Evolutionary conservation across 2,888 invertebrate species (phyloP), one percentile per base, ranked within the genome.

Genomic region (Tachina grossa): DNA sequence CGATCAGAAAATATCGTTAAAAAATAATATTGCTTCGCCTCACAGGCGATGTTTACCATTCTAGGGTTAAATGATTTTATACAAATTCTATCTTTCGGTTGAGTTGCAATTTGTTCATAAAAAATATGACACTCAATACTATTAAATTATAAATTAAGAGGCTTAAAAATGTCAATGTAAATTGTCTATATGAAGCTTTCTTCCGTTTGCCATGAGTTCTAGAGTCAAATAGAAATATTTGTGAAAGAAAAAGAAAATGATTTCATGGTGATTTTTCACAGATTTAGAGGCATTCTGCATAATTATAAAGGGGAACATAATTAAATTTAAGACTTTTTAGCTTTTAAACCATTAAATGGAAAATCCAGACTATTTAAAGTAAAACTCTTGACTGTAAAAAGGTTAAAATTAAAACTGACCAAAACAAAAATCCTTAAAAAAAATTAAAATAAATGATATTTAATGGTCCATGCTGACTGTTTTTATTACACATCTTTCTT

Each of bases 231-330:
- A 9, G 0, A 43, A 49, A 49, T 31, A 31, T 31, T 31, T 31
- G 31, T 31, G 31, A 63, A 22, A 8, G 9, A 75, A 51, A 19
- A 9, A 13, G 4, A 31, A 65, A 69, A 69, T 71, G 31, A 68
- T 55, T 78, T 74, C 80, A 71, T 63, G 78, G 49, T 79, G 83
- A 87, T 87, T 86, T 87, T 85, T 86, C 80, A 87, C 83, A 84
- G 76, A 85, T 82, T 87, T 83, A 86, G 83, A 80, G 84, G 68
- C 69, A 86, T 74, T 88, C 87, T 82, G 87, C 88, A 87, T 89
- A 88, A 91, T 91, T 91, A 90, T 89, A 90, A 90, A 31, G 31
- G 31, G 31, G 31, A 88, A 88, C 90, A 89, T 89, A 90, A 90
- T 91, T 90, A 90, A 89, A 88, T 86, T 87, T 80, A 79, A 79